phyloP scores from a whole-genome alignment of 30 jellyfish, hydroid and myxozoan species.

The Pseudorhiza aurosa region DNA sequence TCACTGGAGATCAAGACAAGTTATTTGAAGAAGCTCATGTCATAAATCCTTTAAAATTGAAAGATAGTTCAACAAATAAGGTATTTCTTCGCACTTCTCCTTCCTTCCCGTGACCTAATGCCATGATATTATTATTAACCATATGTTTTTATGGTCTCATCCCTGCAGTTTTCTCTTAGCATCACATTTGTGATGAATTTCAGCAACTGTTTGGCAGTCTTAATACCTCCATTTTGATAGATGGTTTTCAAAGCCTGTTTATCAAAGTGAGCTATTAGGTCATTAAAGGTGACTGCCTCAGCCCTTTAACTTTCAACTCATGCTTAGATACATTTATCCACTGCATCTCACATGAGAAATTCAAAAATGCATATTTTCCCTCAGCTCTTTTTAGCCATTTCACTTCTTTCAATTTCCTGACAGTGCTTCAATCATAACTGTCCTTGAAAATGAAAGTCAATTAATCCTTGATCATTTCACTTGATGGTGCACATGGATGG shows the following conservation, averaged over 20 bases:
- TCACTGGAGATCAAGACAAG: conserved; percentile 97
- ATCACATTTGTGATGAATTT: neutral
- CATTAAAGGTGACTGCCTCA: neutral
- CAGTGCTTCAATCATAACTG: neutral
- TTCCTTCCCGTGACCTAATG: too few relatives aligned
- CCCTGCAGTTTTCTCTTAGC: neutral
- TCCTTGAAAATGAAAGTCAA: neutral
- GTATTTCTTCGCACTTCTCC: too few relatives aligned
- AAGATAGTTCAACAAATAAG: conserved; percentile 22
- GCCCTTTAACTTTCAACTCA: too few relatives aligned
- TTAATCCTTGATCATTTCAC: neutral
- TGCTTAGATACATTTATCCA: neutral
- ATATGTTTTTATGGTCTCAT: neutral
- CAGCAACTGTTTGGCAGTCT: neutral
- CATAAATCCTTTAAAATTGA: conserved; percentile 79
- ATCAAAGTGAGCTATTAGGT: neutral
- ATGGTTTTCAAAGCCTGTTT: neutral
- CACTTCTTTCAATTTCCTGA: neutral
- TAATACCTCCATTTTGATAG: neutral
- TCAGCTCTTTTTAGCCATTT: neutral
- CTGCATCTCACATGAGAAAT: neutral
- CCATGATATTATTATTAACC: too few relatives aligned
- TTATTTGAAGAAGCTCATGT: conserved; percentile 99
- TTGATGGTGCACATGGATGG: neutral
- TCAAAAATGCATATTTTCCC: neutral